Conservation (phyloP, 2,888 invertebrate genomes). For the Bugulina stolonifera region DNA sequence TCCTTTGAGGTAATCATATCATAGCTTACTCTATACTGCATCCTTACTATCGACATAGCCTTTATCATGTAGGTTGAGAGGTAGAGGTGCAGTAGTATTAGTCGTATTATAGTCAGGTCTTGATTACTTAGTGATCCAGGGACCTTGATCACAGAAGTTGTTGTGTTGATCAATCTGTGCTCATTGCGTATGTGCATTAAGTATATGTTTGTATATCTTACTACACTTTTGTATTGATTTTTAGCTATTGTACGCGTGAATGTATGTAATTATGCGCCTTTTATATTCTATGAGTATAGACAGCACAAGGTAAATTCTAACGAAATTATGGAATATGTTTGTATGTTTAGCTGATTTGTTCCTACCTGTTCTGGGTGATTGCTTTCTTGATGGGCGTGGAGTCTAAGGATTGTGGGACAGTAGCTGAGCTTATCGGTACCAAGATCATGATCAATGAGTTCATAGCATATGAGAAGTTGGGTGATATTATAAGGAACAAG, state of each 20-base stretch:
- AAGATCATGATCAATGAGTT: constrained; percentile 90
- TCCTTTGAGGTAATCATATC: constrained; percentile 59
- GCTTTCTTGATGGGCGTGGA: constrained; percentile 75
- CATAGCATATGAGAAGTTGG: constrained; percentile 73
- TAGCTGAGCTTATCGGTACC: constrained; percentile 77
- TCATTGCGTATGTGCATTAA: too few species aligned
- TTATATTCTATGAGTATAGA: neutral
- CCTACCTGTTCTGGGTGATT: constrained; percentile 83
- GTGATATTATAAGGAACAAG: constrained; percentile 35
- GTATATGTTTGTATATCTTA: too few species aligned
- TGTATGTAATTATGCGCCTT: neutral
- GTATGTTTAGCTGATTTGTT: constrained; percentile 59
- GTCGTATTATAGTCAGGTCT: too few species aligned
- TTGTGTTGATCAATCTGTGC: too few species aligned
- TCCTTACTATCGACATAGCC: too few species aligned
- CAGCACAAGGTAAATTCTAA: too few species aligned
- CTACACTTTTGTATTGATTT: too few species aligned
- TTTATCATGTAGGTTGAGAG: too few species aligned
- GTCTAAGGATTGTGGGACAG: constrained; percentile 64
- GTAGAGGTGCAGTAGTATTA: too few species aligned
- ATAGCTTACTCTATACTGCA: too few species aligned
- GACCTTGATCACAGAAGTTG: too few species aligned
- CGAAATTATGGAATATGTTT: neutral
- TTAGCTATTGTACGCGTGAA: neutral
- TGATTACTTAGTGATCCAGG: too few species aligned